Percentiles rank a stretch among this genome's conserved stretches.
These are phyloP conservation scores for Himalopsyche anomala DNA, from an alignment of 2,888 invertebrate species.

Conservation along the genomic window DNA sequence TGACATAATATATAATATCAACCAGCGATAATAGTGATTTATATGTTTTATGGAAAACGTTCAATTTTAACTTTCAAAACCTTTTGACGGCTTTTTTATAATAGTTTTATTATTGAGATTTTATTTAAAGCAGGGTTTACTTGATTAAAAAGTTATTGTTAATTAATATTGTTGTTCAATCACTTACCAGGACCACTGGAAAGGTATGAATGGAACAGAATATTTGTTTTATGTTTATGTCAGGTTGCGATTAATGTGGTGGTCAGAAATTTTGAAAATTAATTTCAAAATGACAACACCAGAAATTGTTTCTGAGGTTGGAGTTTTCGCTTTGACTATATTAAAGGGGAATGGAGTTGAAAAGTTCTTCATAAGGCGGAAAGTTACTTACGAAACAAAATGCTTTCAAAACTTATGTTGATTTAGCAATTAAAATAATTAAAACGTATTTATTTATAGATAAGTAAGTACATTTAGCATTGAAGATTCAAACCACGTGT, in stretches of 20 bases:
- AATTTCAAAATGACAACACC: neutral
- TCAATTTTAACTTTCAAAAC: too few species aligned
- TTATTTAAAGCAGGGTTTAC: too few species aligned
- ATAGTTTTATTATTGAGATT: too few species aligned
- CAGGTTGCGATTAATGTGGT: neutral
- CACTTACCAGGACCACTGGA: too few species aligned
- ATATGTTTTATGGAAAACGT: too few species aligned
- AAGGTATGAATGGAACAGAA: neutral
- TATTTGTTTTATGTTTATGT: neutral
- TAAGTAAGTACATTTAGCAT: too few species aligned
- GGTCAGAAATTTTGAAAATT: constrained; percentile 17
- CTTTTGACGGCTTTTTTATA: too few species aligned
- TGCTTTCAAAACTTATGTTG: constrained; percentile 2
- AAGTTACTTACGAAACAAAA: constrained; percentile 3
- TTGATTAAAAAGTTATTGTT: too few species aligned
- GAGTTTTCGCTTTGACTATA: neutral
- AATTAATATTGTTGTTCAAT: too few species aligned
- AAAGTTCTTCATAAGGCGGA: neutral
- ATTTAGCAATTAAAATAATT: neutral
- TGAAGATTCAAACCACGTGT: too few species aligned
- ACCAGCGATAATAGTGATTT: too few species aligned
- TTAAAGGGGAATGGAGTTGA: neutral
- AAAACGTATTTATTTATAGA: neutral
- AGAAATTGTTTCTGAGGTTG: neutral
- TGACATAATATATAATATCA: too few species aligned